phyloP scores from a whole-genome alignment of 2,113 vertebrate species.

The Elgaria multicarinata region DNA sequence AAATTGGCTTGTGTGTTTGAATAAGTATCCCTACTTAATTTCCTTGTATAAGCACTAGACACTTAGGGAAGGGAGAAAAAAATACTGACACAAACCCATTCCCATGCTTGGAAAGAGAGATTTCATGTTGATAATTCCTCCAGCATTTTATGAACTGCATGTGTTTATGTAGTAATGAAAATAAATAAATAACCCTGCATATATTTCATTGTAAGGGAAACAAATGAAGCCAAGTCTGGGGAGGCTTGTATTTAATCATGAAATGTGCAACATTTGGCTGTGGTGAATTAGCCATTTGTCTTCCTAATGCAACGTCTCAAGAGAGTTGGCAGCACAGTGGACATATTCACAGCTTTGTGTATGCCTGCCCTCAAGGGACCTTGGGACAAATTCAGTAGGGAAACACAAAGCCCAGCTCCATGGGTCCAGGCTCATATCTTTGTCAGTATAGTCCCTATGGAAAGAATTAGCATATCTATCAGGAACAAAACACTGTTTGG shows the following conservation, averaged over 20 bases:
- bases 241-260: conserved; percentile 73
- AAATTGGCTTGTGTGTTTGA: conserved; percentile 40
- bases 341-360: conserved; percentile 38
- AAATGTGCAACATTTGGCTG: conserved; percentile 69
- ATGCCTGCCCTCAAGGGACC: conserved; percentile 42
- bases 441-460: conserved; percentile 18
- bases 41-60: not conserved
- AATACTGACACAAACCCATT: conserved; percentile 18
- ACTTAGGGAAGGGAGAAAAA: conserved; percentile 15
- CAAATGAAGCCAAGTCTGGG: conserved; percentile 65
- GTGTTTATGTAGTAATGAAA: conserved; percentile 73
- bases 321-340: conserved; percentile 41
- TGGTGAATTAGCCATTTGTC: conserved; percentile 72
- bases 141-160: conserved; percentile 70
- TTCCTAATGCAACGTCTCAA: conserved; percentile 62
- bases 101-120: conserved; percentile 43
- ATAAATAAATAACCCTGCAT: conserved; percentile 67
- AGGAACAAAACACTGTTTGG: conserved; percentile 4
- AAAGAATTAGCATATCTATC: conserved; percentile 12
- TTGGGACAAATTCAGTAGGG: not conserved
- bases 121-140: conserved; percentile 59
- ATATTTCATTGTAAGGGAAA: conserved; percentile 75
- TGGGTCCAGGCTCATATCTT: not conserved
- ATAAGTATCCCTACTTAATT: conserved; percentile 38
- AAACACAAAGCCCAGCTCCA: conserved; percentile 5